Base-by-base conservation (phyloP, 2,797 vertebrate genomes). In the Gallinago stenura region DNA sequence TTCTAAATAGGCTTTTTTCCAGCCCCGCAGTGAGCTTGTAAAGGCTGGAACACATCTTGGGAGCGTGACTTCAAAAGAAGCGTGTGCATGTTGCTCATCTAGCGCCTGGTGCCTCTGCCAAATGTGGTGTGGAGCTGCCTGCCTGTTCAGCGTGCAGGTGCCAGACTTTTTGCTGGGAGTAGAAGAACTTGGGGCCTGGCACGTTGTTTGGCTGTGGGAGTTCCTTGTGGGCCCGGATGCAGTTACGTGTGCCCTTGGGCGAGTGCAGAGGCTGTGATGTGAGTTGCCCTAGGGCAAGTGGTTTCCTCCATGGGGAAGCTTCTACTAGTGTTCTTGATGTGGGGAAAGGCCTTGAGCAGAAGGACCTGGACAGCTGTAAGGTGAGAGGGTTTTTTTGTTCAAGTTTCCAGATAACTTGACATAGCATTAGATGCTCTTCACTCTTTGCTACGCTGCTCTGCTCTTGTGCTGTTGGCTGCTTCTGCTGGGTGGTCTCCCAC, bases 121-220 rank as follows among this genome's bases (percentile, higher is more conserved):
- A 28, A 53, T 0, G 0, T 0, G 0, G 35, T 24, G 54, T n/a
- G 0, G 1, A 37, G 13, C 60, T 26, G 19, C 46, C 64, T 2
- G 26, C 0, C 0, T 9, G 1, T 8, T 2, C 35, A 65, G 58
- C 3, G 3, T 6, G n/a, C 15, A 37, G 71, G 80, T 88, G 73
- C 69, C 82, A 83, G 79, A 18, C 2, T 0, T 43, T 17, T 9
- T 0, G 14, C 61, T 71, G 71, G 58, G 43, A 48, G 25, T 12
- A 15, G n/a, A 12, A 3, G 60, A 37, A 21, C 31, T 3, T 51
- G 5, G 41, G 37, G 28, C 58, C 66, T 93, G 86, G 33, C 28
- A 7, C 0, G 2, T 37, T 41, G 26, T 15, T 30, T 16, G 1
- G 7, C 30, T 73, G 16, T 4, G 5, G 24, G 81, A 82, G 46